Conservation (phyloP, 2,113 vertebrate species). For the Corythaixoides concolor region DNA sequence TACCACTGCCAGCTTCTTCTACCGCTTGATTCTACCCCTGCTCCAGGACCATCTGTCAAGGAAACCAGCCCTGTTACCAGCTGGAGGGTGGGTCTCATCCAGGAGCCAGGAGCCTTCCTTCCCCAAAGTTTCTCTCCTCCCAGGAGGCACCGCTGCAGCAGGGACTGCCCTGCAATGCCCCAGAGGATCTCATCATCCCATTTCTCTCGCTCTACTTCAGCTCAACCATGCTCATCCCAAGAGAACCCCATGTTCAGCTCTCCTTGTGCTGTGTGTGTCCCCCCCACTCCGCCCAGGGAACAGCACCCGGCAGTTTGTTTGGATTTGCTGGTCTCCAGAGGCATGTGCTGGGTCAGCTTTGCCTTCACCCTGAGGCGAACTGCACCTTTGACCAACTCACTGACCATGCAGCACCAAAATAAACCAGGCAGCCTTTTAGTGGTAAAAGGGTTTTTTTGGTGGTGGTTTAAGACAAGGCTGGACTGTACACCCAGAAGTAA, state of each 20-base stretch:
- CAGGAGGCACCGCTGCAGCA: rapidly evolving
- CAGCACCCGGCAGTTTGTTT: rapidly evolving
- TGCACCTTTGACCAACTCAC: not conserved
- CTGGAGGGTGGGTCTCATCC: too few species aligned
- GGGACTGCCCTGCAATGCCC: not conserved
- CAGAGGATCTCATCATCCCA: too few species aligned
- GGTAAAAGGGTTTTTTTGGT: too few species aligned
- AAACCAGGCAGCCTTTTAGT: not conserved
- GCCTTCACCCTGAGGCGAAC: not conserved
- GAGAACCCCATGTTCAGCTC: too few species aligned
- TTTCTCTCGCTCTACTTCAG: not conserved
- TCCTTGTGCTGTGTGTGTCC: not conserved
- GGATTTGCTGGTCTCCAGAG: not conserved
- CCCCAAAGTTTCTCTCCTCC: not conserved
- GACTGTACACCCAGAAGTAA: not conserved
- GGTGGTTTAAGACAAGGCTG: not conserved
- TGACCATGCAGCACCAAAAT: not conserved
- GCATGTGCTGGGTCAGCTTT: not conserved
- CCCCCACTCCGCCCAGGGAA: too few species aligned
- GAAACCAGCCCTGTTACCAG: not conserved
- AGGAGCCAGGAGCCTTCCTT: not conserved
- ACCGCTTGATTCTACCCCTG: not conserved
- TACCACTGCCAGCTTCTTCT: not conserved
- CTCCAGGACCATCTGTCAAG: not conserved
- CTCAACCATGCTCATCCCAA: not conserved